Evolutionary conservation across 1,140 invertebrate species (phyloP).

Genomic region (Dolichoris vasculosae): DNA sequence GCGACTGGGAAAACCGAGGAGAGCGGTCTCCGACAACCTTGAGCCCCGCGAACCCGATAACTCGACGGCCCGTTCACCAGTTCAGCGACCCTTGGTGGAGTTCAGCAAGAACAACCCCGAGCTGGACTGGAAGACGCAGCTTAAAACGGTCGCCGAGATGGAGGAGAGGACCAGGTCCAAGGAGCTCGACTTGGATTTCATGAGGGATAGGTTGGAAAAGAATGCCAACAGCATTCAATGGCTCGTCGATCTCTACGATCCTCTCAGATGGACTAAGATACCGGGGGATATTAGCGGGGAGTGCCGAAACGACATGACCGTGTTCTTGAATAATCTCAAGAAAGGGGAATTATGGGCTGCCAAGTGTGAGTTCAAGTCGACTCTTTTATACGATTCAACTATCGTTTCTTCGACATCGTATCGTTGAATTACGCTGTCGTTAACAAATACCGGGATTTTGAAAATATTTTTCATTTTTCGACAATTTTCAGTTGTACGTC

Average conservation of each 20-base stretch:
- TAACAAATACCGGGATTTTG: too few species aligned
- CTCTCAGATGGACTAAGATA: conserved; percentile 78
- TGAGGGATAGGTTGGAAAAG: conserved; percentile 63
- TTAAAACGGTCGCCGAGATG: conserved; percentile 58
- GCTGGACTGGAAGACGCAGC: conserved; percentile 68
- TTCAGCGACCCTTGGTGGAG: conserved; percentile 54
- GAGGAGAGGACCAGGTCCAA: conserved; percentile 56
- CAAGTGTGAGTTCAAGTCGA: conserved; percentile 78
- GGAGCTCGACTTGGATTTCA: conserved; percentile 68
- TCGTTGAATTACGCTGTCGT: background rate
- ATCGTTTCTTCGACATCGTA: background rate
- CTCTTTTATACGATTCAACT: background rate
- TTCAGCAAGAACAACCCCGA: conserved; percentile 72
- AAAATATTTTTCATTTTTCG: too few species aligned
- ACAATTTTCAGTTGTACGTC: too few species aligned
- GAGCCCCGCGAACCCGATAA: conserved; percentile 43
- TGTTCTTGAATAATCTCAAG: conserved; percentile 76
- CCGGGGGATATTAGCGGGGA: conserved; percentile 65
- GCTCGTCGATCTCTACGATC: conserved; percentile 79
- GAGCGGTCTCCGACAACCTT: background rate
- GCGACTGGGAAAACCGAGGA: conserved; percentile 58
- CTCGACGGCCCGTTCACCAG: conserved; percentile 54
- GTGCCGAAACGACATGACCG: conserved; percentile 76
- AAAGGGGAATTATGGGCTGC: conserved; percentile 80
- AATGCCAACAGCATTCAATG: conserved; percentile 77